phyloP scores from a whole-genome alignment of 2,113 vertebrate genomes.

The Gracilinanus agilis region DNA sequence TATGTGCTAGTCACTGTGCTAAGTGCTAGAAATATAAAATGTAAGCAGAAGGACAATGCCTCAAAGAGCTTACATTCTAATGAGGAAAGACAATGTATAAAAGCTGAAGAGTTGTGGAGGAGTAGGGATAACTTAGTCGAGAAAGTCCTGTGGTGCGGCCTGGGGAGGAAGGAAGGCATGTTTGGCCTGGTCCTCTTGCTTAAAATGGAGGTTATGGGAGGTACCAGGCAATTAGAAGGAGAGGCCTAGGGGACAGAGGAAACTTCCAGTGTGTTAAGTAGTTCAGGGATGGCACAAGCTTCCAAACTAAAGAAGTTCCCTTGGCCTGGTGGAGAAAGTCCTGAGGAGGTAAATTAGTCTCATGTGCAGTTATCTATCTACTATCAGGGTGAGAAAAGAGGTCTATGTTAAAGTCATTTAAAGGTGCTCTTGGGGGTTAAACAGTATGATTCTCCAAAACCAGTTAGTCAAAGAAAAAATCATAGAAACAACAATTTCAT shows the following conservation, averaged over 20 bases:
- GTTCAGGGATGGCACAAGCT: neutral
- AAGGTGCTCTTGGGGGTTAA: neutral
- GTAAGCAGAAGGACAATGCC: neutral
- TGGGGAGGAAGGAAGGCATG: neutral
- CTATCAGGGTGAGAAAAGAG: neutral
- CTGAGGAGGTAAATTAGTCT: neutral
- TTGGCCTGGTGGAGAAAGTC: neutral
- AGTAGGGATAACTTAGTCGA: no score
- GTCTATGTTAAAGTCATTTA: no score
- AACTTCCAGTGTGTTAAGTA: neutral
- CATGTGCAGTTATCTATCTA: neutral
- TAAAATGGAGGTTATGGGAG: neutral
- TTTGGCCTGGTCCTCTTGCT: neutral
- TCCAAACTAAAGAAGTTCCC: neutral
- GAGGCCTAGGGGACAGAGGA: neutral
- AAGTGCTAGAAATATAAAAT: neutral
- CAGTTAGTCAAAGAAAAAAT: no score
- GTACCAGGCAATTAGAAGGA: neutral
- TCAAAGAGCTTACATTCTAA: neutral
- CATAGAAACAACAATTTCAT: no score
- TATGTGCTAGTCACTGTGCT: neutral
- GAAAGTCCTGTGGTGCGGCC: neutral
- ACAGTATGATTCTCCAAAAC: no score
- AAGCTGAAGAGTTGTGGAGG: neutral
- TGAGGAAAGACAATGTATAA: neutral